Evolutionary conservation across 2,797 vertebrate species (phyloP), one percentile per base, ranked within the genome.

Genomic region (Gallirallus australis): DNA sequence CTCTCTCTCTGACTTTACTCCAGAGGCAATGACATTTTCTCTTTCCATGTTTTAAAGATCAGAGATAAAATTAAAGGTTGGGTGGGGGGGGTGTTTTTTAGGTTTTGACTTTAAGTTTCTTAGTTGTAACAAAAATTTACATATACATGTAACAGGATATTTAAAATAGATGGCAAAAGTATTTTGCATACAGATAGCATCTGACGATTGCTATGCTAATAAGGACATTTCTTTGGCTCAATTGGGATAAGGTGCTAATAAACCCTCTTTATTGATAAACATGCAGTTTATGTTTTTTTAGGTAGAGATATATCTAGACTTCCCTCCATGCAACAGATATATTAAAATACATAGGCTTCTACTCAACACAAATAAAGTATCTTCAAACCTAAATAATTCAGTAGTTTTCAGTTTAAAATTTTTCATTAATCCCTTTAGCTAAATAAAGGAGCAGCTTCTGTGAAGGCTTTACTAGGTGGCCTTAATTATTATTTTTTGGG

Each of bases 11-110:
- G 72, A 90, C 81, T 86, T 86, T 25, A 53, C 77, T 80, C 52
- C 65, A 61, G 83, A 94, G 81, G 53, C 40, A 95, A 47, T 70
- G 24, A 3, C 28, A 56, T 80, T 84, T 96, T 94, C 60, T 77
- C 20, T 33, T 90, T 48, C 33, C 25, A 33, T 24, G 21, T 76
- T 73, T 93, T 80, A 91, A 86, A 91, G 59, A 94, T 52, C 17
- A 60, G 73, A 77, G 52, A 70, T 48, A 5, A 90, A 93, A 89
- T 40, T 31, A 77, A 89, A 82, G 15, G 21, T 37, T 61, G 33
- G 4, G 28, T n/a, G 10, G 3, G 12, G 14, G 12, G 37, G 8
- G 2, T 3, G 2, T 2, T 18, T 19, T 52, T 70, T 39, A 35
- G n/a, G 39, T n/a, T 69, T 83, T 63, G n/a, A 71, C 64, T 87